Evolutionary conservation across 2,797 vertebrate genomes (phyloP), one percentile per base, ranked within the genome.

Genomic region (Pagetopsis macropterus): DNA sequence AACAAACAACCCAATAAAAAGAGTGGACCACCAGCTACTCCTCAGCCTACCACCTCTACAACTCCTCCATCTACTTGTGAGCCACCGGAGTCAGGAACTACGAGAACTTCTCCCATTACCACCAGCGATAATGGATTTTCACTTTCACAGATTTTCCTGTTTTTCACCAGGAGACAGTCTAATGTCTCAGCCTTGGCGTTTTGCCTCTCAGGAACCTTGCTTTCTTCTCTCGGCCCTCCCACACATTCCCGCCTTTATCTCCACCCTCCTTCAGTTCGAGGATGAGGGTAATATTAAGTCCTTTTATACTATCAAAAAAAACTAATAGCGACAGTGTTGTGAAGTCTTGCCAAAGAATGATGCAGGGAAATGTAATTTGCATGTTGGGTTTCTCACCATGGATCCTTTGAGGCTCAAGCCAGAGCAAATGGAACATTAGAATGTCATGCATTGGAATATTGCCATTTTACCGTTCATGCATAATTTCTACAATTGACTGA

Each of bases 131-230:
- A 23, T 23, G 23, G 88, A 83, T 87, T 67, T 85, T 79, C 70
- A 69, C 75, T 85, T 86, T 88, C 70, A 64, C 81, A 76, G 85
- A 86, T 79, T 86, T 82, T 65, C 33, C 70, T 50, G 27, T 83
- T 83, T 85, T 83, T 50, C 44, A 45, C 67, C 60, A 74, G 59
- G 66, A 72, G 78, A 78, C 76, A 66, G 76, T 79, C 82, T 83
- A 46, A 83, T 41, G 70, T 89, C 84, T 91, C 82, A 89, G 84
- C 91, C 88, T 93, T 93, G 91, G 89, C 90, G 83, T 73, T 83
- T 86, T 77, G 84, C 82, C 85, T 85, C 56, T 72, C 57, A 61
- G 76, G 88, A 92, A 79, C 87, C 88, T 89, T 87, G 80, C 85
- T 73, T 83, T 84, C 76, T 79, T 65, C 66, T 57, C 64, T 77